Conservation (phyloP, 2,113 vertebrate species). For the Eublepharis macularius region DNA sequence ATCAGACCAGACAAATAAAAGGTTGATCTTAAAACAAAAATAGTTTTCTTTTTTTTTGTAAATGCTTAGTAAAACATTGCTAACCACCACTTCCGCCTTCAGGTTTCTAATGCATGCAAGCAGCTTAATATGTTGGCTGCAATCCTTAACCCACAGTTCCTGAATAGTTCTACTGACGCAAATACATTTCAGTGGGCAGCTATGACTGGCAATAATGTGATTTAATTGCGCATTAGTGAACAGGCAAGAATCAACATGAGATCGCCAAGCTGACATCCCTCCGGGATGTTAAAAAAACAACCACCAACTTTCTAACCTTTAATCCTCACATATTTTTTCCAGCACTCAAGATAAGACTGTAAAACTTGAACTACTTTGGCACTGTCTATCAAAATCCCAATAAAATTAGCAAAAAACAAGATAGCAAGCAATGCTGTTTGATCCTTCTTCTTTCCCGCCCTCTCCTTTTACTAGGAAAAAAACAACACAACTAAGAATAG, state of each 20-base stretch:
- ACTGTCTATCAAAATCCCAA: not conserved
- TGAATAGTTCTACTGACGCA: not conserved
- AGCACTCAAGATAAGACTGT: not conserved
- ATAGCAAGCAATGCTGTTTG: not conserved
- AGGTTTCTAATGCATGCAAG: conserved; percentile 14
- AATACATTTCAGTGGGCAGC: not conserved
- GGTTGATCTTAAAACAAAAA: not conserved
- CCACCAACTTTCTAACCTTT: not conserved
- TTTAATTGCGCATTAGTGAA: not conserved
- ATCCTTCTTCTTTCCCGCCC: not conserved
- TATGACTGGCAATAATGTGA: conserved; percentile 3
- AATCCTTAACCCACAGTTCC: not conserved
- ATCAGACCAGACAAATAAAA: not conserved
- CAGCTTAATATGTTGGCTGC: not conserved
- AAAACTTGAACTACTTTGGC: not conserved
- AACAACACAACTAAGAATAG: too few species aligned
- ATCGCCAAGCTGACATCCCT: not conserved
- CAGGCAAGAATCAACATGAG: not conserved
- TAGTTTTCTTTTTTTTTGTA: conserved; percentile 1
- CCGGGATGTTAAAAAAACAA: not conserved
- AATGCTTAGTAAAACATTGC: not conserved
- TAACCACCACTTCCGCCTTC: conserved; percentile 1
- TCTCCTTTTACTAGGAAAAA: not conserved
- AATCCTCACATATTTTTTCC: not conserved
- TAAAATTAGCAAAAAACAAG: not conserved